Evolutionary conservation across 2,797 vertebrate species (phyloP).

Genomic region (Labroides dimidiatus): DNA sequence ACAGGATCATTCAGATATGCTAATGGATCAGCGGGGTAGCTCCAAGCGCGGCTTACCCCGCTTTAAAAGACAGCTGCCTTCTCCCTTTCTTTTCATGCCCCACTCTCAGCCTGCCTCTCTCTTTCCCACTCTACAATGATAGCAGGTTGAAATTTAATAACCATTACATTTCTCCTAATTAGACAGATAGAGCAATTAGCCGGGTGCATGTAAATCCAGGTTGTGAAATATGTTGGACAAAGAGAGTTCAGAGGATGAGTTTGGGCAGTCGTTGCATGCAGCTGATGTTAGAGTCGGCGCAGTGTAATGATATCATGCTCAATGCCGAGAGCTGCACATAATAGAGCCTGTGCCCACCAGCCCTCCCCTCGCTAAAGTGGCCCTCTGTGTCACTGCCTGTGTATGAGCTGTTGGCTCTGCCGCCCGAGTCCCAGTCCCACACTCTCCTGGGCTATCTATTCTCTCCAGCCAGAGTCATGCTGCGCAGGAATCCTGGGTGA

Average conservation of each 20-base stretch:
- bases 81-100: conserved; percentile 83
- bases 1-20: conserved; percentile 89
- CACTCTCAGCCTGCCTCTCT: conserved; percentile 73
- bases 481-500: conserved; percentile 90
- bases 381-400: conserved; percentile 75
- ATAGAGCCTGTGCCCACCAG: conserved; percentile 72
- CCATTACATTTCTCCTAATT: conserved; percentile 82
- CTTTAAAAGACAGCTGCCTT: conserved; percentile 88
- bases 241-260: conserved; percentile 74
- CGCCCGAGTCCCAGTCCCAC: conserved; percentile 70
- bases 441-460: conserved; percentile 82
- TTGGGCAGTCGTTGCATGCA: conserved; percentile 58
- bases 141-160: conserved; percentile 83
- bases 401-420: conserved; percentile 71
- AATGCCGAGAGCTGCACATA: conserved; percentile 72
- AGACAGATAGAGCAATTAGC: conserved; percentile 83
- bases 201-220: conserved; percentile 75
- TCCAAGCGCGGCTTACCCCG: conserved; percentile 84
- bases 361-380: conserved; percentile 78
- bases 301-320: conserved; percentile 82
- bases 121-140: conserved; percentile 70
- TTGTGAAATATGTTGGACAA: conserved; percentile 73
- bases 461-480: conserved; percentile 84
- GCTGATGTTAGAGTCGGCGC: conserved; percentile 58
- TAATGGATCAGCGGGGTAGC: conserved; percentile 88